Conservation (phyloP, 2,797 vertebrate genomes). For the Pagetopsis macropterus region DNA sequence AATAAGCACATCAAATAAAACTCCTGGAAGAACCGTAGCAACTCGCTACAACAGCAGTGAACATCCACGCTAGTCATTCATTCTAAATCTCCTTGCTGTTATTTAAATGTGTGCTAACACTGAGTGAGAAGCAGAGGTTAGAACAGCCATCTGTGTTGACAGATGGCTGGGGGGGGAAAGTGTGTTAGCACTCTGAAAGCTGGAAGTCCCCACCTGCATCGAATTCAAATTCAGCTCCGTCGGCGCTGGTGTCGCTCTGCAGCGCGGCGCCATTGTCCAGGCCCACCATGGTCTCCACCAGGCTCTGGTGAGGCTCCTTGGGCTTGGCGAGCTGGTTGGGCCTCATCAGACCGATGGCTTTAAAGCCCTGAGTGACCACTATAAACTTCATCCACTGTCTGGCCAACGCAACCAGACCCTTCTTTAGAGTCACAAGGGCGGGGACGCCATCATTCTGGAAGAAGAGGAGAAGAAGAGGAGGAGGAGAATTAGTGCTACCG, state of each 20-base stretch:
- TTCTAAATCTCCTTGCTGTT: neutral
- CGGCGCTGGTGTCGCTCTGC: slow-evolving; percentile 97
- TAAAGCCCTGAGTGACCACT: slow-evolving; percentile 98
- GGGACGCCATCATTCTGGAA: slow-evolving; percentile 95
- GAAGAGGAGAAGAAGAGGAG: neutral
- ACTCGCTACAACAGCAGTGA: neutral
- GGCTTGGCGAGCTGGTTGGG: slow-evolving; percentile 89
- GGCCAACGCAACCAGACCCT: slow-evolving; percentile 95
- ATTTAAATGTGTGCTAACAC: slow-evolving; percentile 24
- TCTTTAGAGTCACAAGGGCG: slow-evolving; percentile 96
- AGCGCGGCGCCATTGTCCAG: slow-evolving; percentile 90
- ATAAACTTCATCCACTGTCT: slow-evolving; percentile 99
- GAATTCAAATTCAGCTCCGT: slow-evolving; percentile 97
- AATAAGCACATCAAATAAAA: slow-evolving; percentile 64
- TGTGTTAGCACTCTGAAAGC: slow-evolving; percentile 22
- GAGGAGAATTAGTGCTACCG: no score
- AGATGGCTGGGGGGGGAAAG: slow-evolving; percentile 15
- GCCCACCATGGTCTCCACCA: slow-evolving; percentile 81
- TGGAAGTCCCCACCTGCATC: slow-evolving; percentile 89
- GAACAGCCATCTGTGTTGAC: slow-evolving; percentile 41
- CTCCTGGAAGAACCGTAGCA: slow-evolving; percentile 24
- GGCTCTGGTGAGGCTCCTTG: slow-evolving; percentile 77
- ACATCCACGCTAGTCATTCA: neutral
- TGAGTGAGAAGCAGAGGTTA: slow-evolving; percentile 26
- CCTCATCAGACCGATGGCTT: slow-evolving; percentile 92